Conservation (phyloP, 2,113 vertebrate genomes). For the Amblyornis subalaris region DNA sequence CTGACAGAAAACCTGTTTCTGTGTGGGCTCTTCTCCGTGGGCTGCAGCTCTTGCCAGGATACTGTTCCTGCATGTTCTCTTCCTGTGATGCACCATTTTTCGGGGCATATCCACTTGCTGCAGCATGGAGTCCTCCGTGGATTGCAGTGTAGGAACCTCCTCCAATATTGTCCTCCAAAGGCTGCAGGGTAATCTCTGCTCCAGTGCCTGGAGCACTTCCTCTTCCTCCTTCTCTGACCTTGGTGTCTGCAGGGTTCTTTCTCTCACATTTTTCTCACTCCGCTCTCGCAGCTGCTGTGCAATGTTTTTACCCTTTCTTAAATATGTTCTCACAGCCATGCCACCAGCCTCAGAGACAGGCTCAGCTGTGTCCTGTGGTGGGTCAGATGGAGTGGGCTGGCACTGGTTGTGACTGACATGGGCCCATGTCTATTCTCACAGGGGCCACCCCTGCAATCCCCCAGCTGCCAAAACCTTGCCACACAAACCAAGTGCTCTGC, state of each 20-base stretch:
- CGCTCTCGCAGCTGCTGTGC: not conserved
- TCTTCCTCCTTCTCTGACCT: not conserved
- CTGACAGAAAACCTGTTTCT: not conserved
- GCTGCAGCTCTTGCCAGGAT: not conserved
- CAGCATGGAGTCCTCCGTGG: not conserved
- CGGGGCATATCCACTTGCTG: not conserved
- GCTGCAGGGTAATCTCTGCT: not conserved
- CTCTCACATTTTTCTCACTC: not conserved
- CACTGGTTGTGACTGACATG: fast-evolving
- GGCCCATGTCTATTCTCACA: not conserved
- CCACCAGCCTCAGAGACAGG: fast-evolving
- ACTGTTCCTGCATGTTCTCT: not conserved
- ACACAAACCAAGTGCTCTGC: not conserved
- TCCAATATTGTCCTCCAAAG: not conserved
- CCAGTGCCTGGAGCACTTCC: not conserved
- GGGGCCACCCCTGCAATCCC: not conserved
- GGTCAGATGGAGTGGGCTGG: not conserved
- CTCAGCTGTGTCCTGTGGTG: not conserved
- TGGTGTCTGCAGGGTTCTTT: not conserved
- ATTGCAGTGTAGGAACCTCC: not conserved
- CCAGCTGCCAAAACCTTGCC: not conserved
- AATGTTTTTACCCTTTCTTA: not conserved
- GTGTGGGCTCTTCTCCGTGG: not conserved
- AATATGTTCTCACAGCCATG: not conserved
- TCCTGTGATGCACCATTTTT: not conserved